Evolutionary conservation across 2,797 vertebrate species (phyloP).

Genomic region (Helostoma temminkii): DNA sequence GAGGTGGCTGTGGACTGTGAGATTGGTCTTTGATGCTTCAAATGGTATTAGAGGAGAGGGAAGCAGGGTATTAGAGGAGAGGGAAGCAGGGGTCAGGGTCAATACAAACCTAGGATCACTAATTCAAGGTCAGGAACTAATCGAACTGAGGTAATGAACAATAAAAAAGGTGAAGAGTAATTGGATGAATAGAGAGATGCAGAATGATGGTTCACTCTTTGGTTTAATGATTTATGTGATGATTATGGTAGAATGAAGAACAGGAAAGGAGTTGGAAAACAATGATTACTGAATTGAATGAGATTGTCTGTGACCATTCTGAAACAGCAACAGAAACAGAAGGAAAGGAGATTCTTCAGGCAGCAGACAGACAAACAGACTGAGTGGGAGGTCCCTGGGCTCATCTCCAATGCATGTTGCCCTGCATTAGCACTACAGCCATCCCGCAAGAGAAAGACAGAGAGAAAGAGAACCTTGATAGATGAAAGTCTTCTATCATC

Average conservation of each 20-base stretch:
- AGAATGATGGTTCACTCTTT: slow-evolving; percentile 13
- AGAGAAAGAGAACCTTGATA: slow-evolving; percentile 73
- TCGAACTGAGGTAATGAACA: slow-evolving; percentile 60
- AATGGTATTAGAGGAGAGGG: slow-evolving; percentile 46
- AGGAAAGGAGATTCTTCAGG: slow-evolving; percentile 59
- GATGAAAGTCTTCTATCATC: slow-evolving; percentile 81
- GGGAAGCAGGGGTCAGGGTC: slow-evolving; percentile 61
- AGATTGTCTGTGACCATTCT: slow-evolving; percentile 27
- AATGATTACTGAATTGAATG: slow-evolving; percentile 4
- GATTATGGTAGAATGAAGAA: slow-evolving; percentile 13
- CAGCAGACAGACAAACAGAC: slow-evolving; percentile 76
- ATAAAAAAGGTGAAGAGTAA: slow-evolving; percentile 52
- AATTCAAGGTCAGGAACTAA: slow-evolving; percentile 70
- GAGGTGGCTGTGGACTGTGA: slow-evolving; percentile 27
- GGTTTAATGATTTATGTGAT: slow-evolving; percentile 17
- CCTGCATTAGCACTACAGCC: slow-evolving; percentile 80
- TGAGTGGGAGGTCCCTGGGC: slow-evolving; percentile 81
- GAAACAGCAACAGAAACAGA: slow-evolving; percentile 34
- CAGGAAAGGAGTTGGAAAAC: slow-evolving; percentile 12
- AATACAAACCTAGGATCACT: slow-evolving; percentile 62
- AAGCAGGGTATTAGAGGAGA: too few relatives aligned
- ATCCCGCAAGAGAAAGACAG: slow-evolving; percentile 64
- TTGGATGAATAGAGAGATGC: slow-evolving; percentile 34
- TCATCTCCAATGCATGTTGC: slow-evolving; percentile 81
- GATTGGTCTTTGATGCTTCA: slow-evolving; percentile 51